phyloP scores from a whole-genome alignment of 2,113 vertebrate genomes.

The Apeltes quadracus region DNA sequence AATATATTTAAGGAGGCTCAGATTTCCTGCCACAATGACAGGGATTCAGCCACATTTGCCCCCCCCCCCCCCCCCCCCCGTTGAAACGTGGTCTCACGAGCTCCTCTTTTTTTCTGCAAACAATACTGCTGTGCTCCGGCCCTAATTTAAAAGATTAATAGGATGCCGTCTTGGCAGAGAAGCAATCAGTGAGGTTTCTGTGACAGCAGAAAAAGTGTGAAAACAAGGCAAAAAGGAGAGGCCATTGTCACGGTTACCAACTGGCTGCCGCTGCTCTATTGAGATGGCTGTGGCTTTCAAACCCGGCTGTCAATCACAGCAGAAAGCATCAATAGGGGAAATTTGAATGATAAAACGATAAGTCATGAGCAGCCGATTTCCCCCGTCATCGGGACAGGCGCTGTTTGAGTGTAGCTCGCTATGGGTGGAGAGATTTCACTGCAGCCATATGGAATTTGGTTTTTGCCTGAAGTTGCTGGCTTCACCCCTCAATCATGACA shows the following conservation, averaged over 20 bases:
- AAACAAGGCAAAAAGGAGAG: conserved; percentile 70
- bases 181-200: conserved; percentile 72
- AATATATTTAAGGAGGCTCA: conserved; percentile 66
- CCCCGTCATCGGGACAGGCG: conserved; percentile 66
- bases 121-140: conserved; percentile 68
- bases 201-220: conserved; percentile 72
- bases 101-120: conserved; percentile 67
- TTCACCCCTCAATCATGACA: conserved; percentile 75
- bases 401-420: conserved; percentile 60
- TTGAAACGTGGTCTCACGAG: conserved; percentile 71
- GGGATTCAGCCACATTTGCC: conserved; percentile 44
- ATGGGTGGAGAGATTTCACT: conserved; percentile 58
- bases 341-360: conserved; percentile 80
- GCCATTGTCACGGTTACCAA: conserved; percentile 77
- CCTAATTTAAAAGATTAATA: conserved; percentile 81
- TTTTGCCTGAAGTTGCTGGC: conserved; percentile 64
- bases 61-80: conserved; percentile 44
- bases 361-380: conserved; percentile 74
- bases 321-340: conserved; percentile 63
- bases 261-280: conserved; percentile 73
- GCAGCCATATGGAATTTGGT: conserved; percentile 72
- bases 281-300: conserved; percentile 70
- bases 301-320: conserved; percentile 73
- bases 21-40: conserved; percentile 66
- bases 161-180: conserved; percentile 72